Base-by-base conservation (phyloP, 2,888 invertebrate genomes). In the Hololepta plana region DNA sequence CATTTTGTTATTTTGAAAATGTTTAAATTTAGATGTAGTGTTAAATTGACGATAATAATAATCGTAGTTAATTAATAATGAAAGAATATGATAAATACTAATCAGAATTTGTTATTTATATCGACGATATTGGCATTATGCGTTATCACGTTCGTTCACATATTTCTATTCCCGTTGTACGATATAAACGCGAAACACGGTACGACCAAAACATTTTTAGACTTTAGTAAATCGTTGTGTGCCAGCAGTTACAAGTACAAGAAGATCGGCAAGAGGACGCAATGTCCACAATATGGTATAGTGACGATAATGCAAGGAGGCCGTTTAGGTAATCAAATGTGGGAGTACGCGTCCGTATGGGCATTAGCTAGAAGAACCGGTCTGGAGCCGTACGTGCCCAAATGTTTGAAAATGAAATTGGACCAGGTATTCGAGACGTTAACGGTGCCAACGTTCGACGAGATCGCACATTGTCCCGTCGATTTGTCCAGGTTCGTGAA, bases 131-230 rank as follows among this genome's bases (percentile, higher is more conserved):
- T 66, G 37, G 64, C 65, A 31, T 48, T 64, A 41, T 60, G 61
- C 45, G 62, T 65, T 38, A 63, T 65, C 40, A 57, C 62, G 34
- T 59, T 62, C 42, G 63, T 66, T 41, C 66, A 66, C 47, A 53
- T 65, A 38, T 66, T 65, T 51, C 50, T 65, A 28, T 66, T 66
- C 47, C 66, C 65, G 26, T 50, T 66, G 47, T 64, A 65, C 48
- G 55, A 53, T 25, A 41, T 49, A 15, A 39, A 42, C 29, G 39
- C 45, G 23, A 52, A 51, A 32, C 54, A 57, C 33, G 52, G 47
- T 24, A 47, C 51, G 27, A 47, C 53, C 26, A 54, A 53, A 31
- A 59, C 59, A 26, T 55, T 60, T 33, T 54, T 55, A 28, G 57
- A 59, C 26, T 62, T 64, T 38, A 65, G 65, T 39, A 61, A 62